A percentile compares a stretch with the other conserved stretches of the same genome.
phyloP scores from a whole-genome alignment of 2,888 invertebrate genomes.

The Biston stratarius region DNA sequence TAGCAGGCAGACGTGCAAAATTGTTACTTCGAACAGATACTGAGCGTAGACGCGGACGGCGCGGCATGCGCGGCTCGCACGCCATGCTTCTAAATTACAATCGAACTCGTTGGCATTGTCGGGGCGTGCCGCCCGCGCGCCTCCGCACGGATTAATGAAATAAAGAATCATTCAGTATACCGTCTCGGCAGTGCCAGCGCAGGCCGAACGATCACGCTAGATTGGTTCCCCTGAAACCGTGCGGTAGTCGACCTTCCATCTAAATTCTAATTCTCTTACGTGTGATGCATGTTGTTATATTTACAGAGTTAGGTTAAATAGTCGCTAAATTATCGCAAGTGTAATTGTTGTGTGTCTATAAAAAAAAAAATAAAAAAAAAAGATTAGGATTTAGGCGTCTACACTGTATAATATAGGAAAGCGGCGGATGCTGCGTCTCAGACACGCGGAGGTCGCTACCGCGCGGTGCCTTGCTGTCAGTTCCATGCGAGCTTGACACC shows the following conservation, averaged over 20 bases:
- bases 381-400: conserved; percentile 44
- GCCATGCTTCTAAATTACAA: conserved; percentile 57
- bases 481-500: conserved; percentile 64
- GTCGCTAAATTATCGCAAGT: conserved; percentile 47
- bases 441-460: conserved; percentile 45
- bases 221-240: conserved; percentile 56
- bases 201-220: conserved; percentile 54
- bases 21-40: conserved; percentile 48
- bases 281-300: conserved; percentile 47
- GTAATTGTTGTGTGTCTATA: conserved; percentile 48
- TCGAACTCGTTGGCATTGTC: conserved; percentile 21
- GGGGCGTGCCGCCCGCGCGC: conserved; percentile 12
- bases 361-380: conserved; percentile 38
- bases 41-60: conserved; percentile 42
- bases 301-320: conserved; percentile 46
- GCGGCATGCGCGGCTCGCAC: conserved; percentile 53
- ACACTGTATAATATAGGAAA: conserved; percentile 44
- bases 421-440: conserved; percentile 26
- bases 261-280: conserved; percentile 44
- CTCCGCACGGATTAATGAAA: conserved; percentile 22
- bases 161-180: conserved; percentile 26
- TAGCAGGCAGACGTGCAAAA: conserved; percentile 55
- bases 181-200: conserved; percentile 43
- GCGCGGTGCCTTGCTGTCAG: conserved; percentile 56
- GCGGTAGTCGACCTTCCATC: conserved; percentile 53